A percentile compares a stretch with the other conserved stretches of the same genome.
phyloP scores from a whole-genome alignment of 2,113 vertebrate species.

The Noctilio leporinus region DNA sequence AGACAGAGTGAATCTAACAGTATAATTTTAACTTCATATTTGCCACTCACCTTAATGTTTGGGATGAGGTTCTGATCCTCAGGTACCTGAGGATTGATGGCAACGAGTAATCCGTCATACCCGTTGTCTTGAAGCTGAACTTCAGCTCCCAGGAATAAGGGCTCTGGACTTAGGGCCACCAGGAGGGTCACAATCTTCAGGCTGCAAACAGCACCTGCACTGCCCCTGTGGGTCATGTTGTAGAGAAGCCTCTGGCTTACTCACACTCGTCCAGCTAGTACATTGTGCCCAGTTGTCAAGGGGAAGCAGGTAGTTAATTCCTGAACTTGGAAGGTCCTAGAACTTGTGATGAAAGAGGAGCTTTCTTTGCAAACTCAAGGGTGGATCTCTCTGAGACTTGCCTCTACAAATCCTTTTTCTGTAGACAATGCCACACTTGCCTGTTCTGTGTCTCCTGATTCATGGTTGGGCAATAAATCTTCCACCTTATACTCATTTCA shows the following conservation, averaged over 20 bases:
- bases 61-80: conserved; percentile 65
- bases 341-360: background rate
- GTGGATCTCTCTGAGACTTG: conserved; percentile 47
- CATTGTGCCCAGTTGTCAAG: background rate
- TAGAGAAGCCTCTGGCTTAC: background rate
- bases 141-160: background rate
- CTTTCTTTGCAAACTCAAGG: conserved; percentile 21
- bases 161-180: conserved; percentile 15
- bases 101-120: conserved; percentile 71
- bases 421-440: background rate
- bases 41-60: conserved; percentile 72
- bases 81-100: conserved; percentile 63
- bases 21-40: background rate
- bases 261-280: background rate
- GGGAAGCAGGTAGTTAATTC: background rate
- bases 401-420: conserved; percentile 33
- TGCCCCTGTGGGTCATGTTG: background rate
- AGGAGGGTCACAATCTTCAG: conserved; percentile 45
- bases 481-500: background rate
- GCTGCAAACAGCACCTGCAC: background rate
- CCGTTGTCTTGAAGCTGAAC: conserved; percentile 65
- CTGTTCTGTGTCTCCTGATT: conserved; percentile 26
- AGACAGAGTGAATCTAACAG: background rate
- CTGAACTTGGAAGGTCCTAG: background rate
- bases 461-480: background rate